Base-by-base conservation (phyloP, 2,113 vertebrate species). In the Malurus alboscapulatus region DNA sequence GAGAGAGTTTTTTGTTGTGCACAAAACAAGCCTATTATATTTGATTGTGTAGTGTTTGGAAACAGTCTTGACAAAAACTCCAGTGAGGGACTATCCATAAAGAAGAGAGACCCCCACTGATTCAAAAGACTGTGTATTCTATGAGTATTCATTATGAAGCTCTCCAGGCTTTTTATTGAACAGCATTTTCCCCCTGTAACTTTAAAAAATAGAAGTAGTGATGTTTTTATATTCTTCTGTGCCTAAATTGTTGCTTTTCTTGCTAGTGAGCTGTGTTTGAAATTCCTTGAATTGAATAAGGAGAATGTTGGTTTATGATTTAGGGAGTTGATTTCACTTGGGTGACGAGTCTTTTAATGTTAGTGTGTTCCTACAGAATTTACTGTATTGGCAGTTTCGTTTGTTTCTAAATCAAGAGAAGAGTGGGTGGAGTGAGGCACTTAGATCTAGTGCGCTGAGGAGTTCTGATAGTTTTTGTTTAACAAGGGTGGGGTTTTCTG, bases 131-230 rank as follows among this genome's bases (percentile, higher is more conserved):
- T 42, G 2, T 57, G 14, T 51, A 42, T 53, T 84, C 34, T 34
- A 7, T 44, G 30, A 83, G 12, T 36, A 21, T 85, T 79, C 8
- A 1, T 74, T 86, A 63, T 29, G 1, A 3, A 63, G n/a, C 15
- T 77, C 21, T 42, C 14, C n/a, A 58, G 4, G 7, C 17, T 75
- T 84, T 90, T 17, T 51, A 36, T 63, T 77, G 36, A 87, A 40
- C 1, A 20, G 16, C 27, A 51, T 61, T 40, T 1, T 0, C 0
- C 2, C 36, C 6, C 9, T 2, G 0, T 34, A 90, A 65, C 24
- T 69, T 87, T 10, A 34, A 76, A 53, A 88, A 51, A 20, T 8
- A 26, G 44, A 44, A 66, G 6, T 25, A 54, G 9, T 27, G 6
- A 16, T 59, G 30, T 7, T 80, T 66, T 54, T 58, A 7, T 84